Conservation (phyloP, 2,113 vertebrate genomes). For the Centropus bengalensis region DNA sequence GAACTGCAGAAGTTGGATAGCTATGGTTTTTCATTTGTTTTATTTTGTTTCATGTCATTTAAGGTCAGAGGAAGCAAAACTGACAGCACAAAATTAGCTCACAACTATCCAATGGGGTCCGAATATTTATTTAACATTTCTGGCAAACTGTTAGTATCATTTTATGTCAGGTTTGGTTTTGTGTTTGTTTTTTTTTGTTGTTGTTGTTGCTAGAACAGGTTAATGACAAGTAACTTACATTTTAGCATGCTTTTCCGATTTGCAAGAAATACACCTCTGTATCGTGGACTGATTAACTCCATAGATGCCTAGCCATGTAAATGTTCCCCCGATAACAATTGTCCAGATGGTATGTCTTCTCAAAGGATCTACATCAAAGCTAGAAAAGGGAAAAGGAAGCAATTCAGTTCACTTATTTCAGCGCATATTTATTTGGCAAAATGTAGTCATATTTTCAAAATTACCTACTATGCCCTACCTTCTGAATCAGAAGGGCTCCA, state of each 20-base stretch:
- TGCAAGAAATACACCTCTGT: conserved; percentile 88
- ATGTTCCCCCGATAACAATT: conserved; percentile 83
- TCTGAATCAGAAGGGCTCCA: not conserved
- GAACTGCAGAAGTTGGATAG: not conserved
- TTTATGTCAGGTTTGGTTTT: not conserved
- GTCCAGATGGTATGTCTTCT: conserved; percentile 89
- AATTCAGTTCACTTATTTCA: not conserved
- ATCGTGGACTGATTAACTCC: conserved; percentile 88
- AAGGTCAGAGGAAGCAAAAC: not conserved
- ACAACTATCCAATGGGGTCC: not conserved
- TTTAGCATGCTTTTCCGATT: conserved; percentile 82
- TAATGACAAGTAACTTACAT: conserved; percentile 75
- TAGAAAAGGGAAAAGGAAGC: conserved; percentile 11
- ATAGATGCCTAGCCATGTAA: conserved; percentile 89
- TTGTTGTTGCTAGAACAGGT: not conserved
- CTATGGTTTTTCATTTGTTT: not conserved
- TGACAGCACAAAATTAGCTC: not conserved
- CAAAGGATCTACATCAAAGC: conserved; percentile 82
- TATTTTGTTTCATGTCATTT: not conserved
- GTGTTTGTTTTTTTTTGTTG: no score
- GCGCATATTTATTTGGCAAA: not conserved
- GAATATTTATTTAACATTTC: not conserved
- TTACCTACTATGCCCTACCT: not conserved
- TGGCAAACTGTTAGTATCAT: not conserved
- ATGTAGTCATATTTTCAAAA: not conserved